Evolutionary conservation across 1,140 invertebrate genomes (phyloP), one percentile per base, ranked within the genome.

Genomic region (Ridgeia piscesae): DNA sequence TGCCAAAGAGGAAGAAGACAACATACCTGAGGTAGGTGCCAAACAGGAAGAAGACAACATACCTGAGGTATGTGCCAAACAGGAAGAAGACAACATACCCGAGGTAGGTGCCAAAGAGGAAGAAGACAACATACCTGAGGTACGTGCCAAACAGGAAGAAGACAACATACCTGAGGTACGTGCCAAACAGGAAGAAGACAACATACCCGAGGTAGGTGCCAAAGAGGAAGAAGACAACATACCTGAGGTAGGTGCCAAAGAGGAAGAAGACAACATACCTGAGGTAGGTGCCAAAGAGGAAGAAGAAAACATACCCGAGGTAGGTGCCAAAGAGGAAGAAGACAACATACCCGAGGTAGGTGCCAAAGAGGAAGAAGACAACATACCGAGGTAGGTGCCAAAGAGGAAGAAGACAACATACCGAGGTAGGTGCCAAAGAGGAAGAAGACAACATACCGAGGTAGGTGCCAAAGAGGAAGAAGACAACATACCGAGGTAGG

Each of bases 241-340:
- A 96, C 96, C 96, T 97, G 33, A 97, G 94, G 91, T 96, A 96
- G 14, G 96, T 95, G 2, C 96, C 97, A 95, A 97, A 97, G 0
- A 97, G 93, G 94, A 98, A 98, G 50, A 98, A 94, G 0, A 97
- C 94, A 14, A 92, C 92, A 92, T 94, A 96, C 96, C 96, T 97
- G 33, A 97, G 94, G 91, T 96, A 96, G 14, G 96, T 95, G 2
- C 96, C 97, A 95, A 97, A 97, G 0, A 97, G 93, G 94, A 98
- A 98, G 50, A 98, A 94, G 0, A 97, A n/a, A 14, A 92, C 92
- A 92, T 94, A 96, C 96, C 96, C 97, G 33, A 97, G 94, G 91
- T 96, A 96, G 14, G 96, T 95, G 2, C 96, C 97, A 95, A 97
- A 97, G 0, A 97, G 93, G 94, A 98, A 98, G 50, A 98, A 94